Evolutionary conservation across 2,113 vertebrate genomes (phyloP).

Genomic region (Taurulus bubalis): DNA sequence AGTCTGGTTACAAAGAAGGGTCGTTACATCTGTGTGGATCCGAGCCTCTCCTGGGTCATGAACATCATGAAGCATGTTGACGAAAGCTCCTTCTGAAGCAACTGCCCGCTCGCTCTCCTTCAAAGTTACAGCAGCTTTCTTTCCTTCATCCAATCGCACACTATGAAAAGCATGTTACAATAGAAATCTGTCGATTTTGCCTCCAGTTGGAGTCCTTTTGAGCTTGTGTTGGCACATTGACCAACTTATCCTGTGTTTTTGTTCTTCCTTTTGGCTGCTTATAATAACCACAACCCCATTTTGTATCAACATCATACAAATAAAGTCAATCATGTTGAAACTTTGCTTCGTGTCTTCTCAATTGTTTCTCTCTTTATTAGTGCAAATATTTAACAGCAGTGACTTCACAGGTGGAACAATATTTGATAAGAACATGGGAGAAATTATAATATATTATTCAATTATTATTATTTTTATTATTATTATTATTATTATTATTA

Average conservation of each 20-base stretch:
- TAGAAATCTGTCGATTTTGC: background rate
- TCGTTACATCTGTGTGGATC: conserved; percentile 49
- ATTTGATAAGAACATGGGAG: background rate
- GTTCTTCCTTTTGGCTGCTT: conserved; percentile 10
- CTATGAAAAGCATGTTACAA: background rate
- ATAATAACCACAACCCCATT: background rate
- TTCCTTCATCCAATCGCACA: background rate
- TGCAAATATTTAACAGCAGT: background rate
- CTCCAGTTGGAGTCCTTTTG: background rate
- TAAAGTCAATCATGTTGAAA: background rate
- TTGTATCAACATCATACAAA: background rate
- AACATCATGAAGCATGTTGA: conserved; percentile 29
- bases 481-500: background rate
- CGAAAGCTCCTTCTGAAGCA: background rate
- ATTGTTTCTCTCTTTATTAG: background rate
- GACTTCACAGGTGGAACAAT: background rate
- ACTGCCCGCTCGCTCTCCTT: background rate
- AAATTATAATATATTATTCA: background rate
- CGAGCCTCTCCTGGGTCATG: conserved; percentile 28
- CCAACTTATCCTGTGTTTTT: background rate
- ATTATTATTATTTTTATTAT: background rate
- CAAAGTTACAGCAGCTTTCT: background rate
- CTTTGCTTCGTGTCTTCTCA: background rate
- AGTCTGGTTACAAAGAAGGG: conserved; percentile 45
- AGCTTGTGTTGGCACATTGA: background rate